These are phyloP conservation scores for Drosophila lacteicornis DNA, from an alignment of 1,140 invertebrate genomes.

Conservation along the genomic window DNA sequence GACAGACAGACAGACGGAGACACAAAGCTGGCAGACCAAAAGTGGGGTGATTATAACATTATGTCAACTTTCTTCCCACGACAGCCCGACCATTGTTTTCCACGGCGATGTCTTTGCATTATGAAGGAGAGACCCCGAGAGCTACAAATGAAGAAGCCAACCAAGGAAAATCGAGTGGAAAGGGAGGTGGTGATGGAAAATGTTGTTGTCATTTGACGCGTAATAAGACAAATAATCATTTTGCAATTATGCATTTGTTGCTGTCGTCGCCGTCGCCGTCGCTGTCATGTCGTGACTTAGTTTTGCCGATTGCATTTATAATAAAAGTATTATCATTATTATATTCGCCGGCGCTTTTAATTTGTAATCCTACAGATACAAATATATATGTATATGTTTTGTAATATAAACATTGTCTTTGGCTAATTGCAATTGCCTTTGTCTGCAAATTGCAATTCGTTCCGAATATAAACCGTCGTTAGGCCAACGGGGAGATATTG, in stretches of 20 bases:
- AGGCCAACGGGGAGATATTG: conserved; percentile 57
- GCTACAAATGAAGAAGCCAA: conserved; percentile 28
- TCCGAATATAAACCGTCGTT: conserved; percentile 44
- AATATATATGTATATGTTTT: conserved; percentile 50
- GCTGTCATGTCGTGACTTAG: conserved; percentile 71
- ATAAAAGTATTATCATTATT: conserved; percentile 48
- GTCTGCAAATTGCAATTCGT: conserved; percentile 67
- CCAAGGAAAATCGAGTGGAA: conserved; percentile 51
- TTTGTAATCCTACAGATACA: conserved; percentile 34
- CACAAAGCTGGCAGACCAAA: conserved; percentile 55
- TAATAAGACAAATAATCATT: conserved; percentile 69
- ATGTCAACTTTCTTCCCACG: conserved; percentile 83
- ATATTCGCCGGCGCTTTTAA: conserved; percentile 62
- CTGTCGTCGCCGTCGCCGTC: conserved; percentile 32
- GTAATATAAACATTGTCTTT: conserved; percentile 72
- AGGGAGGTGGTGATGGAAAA: conserved; percentile 34
- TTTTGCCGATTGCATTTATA: conserved; percentile 75
- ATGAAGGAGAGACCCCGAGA: conserved; percentile 21
- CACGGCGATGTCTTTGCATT: conserved; percentile 20
- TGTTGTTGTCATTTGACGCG: conserved; percentile 46
- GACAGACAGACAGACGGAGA: conserved; percentile 4
- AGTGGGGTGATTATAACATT: conserved; percentile 80
- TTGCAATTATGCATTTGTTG: conserved; percentile 73
- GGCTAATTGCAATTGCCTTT: conserved; percentile 70
- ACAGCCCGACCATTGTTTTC: conserved; percentile 58